phyloP scores from a whole-genome alignment of 2,888 invertebrate species.

The Zele albiditarsus region DNA sequence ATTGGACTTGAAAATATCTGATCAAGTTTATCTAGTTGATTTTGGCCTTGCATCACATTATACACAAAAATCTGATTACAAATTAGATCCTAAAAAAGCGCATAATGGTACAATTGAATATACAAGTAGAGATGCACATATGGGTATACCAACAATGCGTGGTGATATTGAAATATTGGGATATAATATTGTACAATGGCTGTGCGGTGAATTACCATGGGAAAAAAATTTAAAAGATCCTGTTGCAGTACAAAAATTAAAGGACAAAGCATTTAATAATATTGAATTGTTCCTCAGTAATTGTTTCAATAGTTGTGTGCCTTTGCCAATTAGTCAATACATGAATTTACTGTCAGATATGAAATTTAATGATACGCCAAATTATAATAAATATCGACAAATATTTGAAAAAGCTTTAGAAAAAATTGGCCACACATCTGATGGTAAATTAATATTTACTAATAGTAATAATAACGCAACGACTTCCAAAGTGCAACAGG shows the following conservation, averaged over 20 bases:
- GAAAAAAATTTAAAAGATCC: slow-evolving; percentile 79
- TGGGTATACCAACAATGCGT: slow-evolving; percentile 90
- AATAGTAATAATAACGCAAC: neutral
- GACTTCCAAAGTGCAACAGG: slow-evolving; percentile 22
- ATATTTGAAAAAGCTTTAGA: slow-evolving; percentile 73
- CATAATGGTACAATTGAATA: slow-evolving; percentile 99
- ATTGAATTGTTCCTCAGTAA: slow-evolving; percentile 71
- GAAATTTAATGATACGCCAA: slow-evolving; percentile 81
- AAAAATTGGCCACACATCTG: neutral
- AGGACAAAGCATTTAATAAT: slow-evolving; percentile 80
- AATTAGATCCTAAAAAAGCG: slow-evolving; percentile 91
- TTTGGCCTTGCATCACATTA: slow-evolving; percentile 91
- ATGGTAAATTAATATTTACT: slow-evolving; percentile 3
- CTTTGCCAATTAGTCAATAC: slow-evolving; percentile 72
- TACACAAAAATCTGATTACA: slow-evolving; percentile 83
- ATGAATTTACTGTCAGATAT: slow-evolving; percentile 81
- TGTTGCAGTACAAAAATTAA: slow-evolving; percentile 79
- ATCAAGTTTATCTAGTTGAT: slow-evolving; percentile 91
- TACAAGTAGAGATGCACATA: slow-evolving; percentile 96
- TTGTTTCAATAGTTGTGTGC: slow-evolving; percentile 71
- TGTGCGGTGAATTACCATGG: slow-evolving; percentile 90
- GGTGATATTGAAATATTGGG: slow-evolving; percentile 96
- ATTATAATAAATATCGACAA: slow-evolving; percentile 82
- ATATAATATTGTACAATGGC: slow-evolving; percentile 95
- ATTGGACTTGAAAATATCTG: slow-evolving; percentile 80